phyloP scores from a whole-genome alignment of 2,113 vertebrate species.

The Gambusia affinis region DNA sequence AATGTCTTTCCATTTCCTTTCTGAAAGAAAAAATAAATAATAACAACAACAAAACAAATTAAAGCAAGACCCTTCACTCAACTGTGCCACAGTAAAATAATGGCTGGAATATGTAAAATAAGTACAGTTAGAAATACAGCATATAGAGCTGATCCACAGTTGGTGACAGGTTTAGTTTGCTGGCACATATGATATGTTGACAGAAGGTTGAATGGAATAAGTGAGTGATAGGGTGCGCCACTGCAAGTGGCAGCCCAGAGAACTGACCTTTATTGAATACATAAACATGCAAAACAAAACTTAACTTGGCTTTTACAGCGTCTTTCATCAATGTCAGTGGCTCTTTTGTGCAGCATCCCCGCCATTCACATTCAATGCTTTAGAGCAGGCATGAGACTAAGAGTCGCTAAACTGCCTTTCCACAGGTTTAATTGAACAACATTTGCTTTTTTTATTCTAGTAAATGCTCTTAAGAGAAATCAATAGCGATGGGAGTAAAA shows the following conservation, averaged over 20 bases:
- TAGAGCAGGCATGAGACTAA: conserved; percentile 3
- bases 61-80: neutral
- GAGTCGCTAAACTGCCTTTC: conserved; percentile 26
- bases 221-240: neutral
- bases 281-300: conserved; percentile 37
- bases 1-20: neutral
- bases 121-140: neutral
- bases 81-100: neutral
- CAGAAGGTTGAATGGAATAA: neutral
- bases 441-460: conserved; percentile 31
- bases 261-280: conserved; percentile 31
- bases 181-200: neutral
- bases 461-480: conserved; percentile 60
- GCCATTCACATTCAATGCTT: neutral
- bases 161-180: neutral
- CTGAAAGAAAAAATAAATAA: neutral
- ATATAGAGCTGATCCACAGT: neutral
- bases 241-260: conserved; percentile 9
- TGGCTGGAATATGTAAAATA: neutral
- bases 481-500: conserved; percentile 48
- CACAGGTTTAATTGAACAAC: conserved; percentile 24
- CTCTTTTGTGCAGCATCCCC: neutral
- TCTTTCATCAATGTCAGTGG: conserved; percentile 40
- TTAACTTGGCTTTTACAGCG: conserved; percentile 13
- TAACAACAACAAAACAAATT: neutral